Evolutionary conservation across 2,113 vertebrate genomes (phyloP), one percentile per base, ranked within the genome.

Genomic region (Sinocyclocheilus rhinocerous): DNA sequence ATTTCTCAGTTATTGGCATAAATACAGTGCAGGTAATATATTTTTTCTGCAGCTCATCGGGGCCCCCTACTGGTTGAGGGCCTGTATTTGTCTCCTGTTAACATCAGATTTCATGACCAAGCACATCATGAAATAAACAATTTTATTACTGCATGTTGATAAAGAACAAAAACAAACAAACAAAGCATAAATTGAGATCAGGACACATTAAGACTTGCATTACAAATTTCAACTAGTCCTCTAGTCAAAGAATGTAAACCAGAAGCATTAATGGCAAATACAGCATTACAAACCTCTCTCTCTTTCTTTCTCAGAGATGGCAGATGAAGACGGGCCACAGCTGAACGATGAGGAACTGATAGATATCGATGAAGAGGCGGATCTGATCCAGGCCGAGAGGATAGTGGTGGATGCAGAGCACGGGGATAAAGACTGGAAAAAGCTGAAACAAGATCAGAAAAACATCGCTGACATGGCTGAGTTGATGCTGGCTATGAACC

Each of bases 351-450:
- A 92, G 0, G 92, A 94, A 0, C 89, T 98, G 91, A 94, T 98
- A 42, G 90, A 94, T 9, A 95, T 99, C 0, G 86, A 92, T 10
- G 96, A 97, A 90, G 96, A 97, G 88, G 98, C 97, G 0, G 97
- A 96, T 69, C 90, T 98, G 90, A 97, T 98, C 88, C 94, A 97
- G 92, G 95, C 92, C 2, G 97, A 99, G 36, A 94, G 97, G 48
- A 88, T 97, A 48, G 94, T 99, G 80, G 96, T 97, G 4, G 95
- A 96, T 84, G 91, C 93, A 59, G 94, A 92, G 15, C 87, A 70
- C 73, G 76, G 78, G 75, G 90, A 87, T 24, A 1, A 82, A 84
- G 52, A 90, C 48, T 26, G 9, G 0, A n/a, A 83, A 39, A 63
- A 77, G 88, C 10, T 76, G 79, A 93, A 88, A 81, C 87, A 87